phyloP scores from a whole-genome alignment of 2,888 invertebrate species.

The Homarus gammarus region DNA sequence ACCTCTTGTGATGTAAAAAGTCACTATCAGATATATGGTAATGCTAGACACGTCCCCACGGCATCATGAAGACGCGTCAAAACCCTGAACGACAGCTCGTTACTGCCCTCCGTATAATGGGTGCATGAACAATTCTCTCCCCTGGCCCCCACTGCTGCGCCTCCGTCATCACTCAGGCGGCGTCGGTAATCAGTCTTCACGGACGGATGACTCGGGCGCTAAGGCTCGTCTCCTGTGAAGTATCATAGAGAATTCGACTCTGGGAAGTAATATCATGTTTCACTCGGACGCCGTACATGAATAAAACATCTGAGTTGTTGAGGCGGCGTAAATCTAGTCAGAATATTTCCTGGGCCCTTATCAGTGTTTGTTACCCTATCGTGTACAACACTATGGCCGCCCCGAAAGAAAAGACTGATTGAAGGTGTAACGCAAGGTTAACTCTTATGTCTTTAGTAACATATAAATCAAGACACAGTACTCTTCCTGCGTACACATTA shows the following conservation, averaged over 20 bases:
- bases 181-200: conserved; percentile 28
- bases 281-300: conserved; percentile 1
- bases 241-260: neutral
- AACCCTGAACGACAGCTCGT: neutral
- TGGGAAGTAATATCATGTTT: neutral
- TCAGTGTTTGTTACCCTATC: neutral
- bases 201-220: conserved; percentile 1
- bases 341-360: neutral
- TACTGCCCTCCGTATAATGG: neutral
- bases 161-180: neutral
- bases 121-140: neutral
- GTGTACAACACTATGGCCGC: neutral
- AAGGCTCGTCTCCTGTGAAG: neutral
- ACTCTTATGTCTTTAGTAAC: too few species aligned
- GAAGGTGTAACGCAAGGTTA: too few species aligned
- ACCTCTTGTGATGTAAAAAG: too few species aligned
- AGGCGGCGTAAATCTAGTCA: neutral
- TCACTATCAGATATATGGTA: too few species aligned
- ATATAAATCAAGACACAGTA: too few species aligned
- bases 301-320: conserved; percentile 26
- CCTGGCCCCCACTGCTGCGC: neutral
- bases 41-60: neutral
- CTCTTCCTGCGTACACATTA: too few species aligned
- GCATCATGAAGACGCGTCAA: too few species aligned
- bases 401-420: neutral